phyloP scores from a whole-genome alignment of 1,140 invertebrate genomes.

The Drosophila albomicans region DNA sequence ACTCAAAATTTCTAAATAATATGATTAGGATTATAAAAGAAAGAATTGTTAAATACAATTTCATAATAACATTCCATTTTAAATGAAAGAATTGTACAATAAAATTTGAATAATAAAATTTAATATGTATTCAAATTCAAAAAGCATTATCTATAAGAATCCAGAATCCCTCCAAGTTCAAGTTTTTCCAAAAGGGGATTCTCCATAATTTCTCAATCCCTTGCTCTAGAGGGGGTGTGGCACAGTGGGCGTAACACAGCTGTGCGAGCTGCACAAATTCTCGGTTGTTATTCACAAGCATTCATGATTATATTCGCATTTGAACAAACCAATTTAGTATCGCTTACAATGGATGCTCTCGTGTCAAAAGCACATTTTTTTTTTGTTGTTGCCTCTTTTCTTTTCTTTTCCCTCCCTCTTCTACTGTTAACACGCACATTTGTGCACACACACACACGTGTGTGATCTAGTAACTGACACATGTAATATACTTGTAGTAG shows the following conservation, averaged over 20 bases:
- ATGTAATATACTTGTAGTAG: constrained; percentile 29
- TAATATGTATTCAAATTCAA: too few species aligned
- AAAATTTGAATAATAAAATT: too few species aligned
- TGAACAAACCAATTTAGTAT: constrained; percentile 79
- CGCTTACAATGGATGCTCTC: constrained; percentile 74
- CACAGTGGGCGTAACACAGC: constrained; percentile 33
- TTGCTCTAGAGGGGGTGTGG: background rate
- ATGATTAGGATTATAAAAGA: too few species aligned
- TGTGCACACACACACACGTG: constrained; percentile 14
- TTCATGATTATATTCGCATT: constrained; percentile 25
- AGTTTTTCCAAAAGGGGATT: background rate
- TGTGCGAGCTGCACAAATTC: constrained; percentile 30
- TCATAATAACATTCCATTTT: too few species aligned
- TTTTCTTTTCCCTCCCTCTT: background rate
- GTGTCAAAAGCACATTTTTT: constrained; percentile 82
- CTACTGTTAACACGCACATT: constrained; percentile 49
- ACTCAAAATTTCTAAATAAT: too few species aligned
- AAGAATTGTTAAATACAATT: too few species aligned
- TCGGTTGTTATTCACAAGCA: constrained; percentile 26
- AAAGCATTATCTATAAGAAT: too few species aligned
- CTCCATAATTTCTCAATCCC: constrained; percentile 19
- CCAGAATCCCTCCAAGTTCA: background rate
- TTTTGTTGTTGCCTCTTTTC: background rate
- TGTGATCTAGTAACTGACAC: constrained; percentile 14
- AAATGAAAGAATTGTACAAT: too few species aligned